phyloP scores from a whole-genome alignment of 2,113 vertebrate genomes.

The Cebidichthys violaceus region DNA sequence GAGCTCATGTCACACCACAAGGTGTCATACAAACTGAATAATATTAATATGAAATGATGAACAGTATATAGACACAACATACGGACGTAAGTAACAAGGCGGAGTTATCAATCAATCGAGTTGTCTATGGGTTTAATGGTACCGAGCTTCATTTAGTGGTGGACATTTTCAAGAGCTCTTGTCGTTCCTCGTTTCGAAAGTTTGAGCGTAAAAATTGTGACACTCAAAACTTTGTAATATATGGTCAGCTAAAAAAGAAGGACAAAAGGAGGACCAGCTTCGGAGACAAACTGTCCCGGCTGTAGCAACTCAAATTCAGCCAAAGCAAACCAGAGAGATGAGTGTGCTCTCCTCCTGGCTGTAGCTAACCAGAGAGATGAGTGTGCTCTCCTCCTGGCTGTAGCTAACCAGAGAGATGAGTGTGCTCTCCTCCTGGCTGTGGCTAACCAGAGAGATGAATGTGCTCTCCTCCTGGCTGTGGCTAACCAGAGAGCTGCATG shows the following conservation, averaged over 20 bases:
- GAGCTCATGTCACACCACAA: not conserved
- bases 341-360: no score
- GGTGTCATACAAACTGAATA: not conserved
- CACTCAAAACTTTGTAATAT: not conserved
- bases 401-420: no score
- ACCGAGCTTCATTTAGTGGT: not conserved
- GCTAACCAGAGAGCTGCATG: no score
- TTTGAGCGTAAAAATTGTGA: not conserved
- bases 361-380: no score
- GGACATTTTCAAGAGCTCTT: not conserved
- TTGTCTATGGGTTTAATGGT: not conserved
- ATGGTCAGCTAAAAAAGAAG: not conserved
- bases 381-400: no score
- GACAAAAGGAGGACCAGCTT: no score
- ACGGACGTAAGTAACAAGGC: not conserved
- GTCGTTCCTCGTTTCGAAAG: not conserved
- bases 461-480: no score
- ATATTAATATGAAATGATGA: not conserved
- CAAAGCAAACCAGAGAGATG: no score
- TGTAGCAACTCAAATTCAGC: no score
- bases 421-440: no score
- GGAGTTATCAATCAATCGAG: not conserved
- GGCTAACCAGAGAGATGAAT: no score
- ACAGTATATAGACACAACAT: not conserved
- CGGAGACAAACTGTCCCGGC: no score